Evolutionary conservation across 2,797 vertebrate genomes (phyloP).

Genomic region (Setipinna tenuifilis): DNA sequence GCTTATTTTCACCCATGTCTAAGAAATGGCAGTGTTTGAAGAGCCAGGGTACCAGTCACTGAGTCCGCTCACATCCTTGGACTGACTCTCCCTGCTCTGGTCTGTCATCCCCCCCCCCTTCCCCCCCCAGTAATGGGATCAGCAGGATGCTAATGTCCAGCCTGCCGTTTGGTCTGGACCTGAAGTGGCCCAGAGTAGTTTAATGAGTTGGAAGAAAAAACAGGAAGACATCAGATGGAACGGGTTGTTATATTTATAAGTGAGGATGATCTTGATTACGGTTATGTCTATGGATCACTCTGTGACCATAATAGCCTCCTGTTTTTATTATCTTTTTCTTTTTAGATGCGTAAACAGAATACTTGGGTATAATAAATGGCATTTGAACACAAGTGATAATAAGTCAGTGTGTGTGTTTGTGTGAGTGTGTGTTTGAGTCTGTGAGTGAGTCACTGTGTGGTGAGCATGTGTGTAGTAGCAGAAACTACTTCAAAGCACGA

Average conservation of each 20-base stretch:
- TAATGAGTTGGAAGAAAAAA: not conserved
- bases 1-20: not conserved
- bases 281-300: not conserved
- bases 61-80: not conserved
- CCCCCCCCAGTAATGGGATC: not conserved
- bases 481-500: not conserved
- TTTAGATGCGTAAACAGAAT: conserved; percentile 1
- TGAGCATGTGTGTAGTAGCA: conserved; percentile 38
- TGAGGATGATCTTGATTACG: not conserved
- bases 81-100: not conserved
- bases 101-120: not conserved
- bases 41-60: not conserved
- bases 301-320: not conserved
- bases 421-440: conserved; percentile 1
- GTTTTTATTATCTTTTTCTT: not conserved
- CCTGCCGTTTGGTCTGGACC: not conserved
- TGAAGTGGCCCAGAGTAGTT: not conserved
- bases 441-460: conserved; percentile 30
- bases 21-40: not conserved
- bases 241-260: not conserved
- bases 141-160: not conserved
- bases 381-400: not conserved
- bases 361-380: not conserved
- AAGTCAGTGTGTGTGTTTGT: not conserved
- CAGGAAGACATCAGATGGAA: not conserved